Percentiles rank a stretch among this genome's conserved stretches.
Evolutionary conservation across 2,113 vertebrate species (phyloP).

Genomic region (Mystacornis crossleyi): DNA sequence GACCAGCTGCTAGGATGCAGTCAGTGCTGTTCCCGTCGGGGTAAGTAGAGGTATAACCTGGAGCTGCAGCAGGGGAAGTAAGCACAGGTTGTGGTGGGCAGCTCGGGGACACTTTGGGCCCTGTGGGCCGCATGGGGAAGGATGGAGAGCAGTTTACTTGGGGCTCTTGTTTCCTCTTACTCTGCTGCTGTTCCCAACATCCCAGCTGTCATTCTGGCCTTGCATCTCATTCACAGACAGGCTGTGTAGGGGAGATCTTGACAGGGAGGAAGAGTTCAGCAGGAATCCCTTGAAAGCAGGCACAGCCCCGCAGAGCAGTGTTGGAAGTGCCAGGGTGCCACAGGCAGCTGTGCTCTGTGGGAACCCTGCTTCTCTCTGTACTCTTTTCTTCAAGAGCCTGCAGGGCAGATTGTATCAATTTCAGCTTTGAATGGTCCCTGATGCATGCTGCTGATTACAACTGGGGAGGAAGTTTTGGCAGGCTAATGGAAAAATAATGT

Average conservation of each 20-base stretch:
- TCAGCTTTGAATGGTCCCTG: neutral
- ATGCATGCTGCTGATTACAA: neutral
- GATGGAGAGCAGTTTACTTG: neutral
- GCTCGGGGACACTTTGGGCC: rapidly evolving
- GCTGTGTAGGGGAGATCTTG: neutral
- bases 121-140: neutral
- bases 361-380: neutral
- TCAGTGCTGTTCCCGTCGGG: neutral
- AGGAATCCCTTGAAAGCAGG: neutral
- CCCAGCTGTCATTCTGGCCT: rapidly evolving
- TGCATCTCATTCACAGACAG: rapidly evolving
- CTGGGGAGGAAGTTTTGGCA: neutral
- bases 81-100: neutral
- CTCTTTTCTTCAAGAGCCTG: neutral
- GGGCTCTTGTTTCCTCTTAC: neutral
- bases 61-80: neutral
- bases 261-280: neutral
- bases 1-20: neutral
- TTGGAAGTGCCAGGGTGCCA: rapidly evolving
- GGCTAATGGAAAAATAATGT: neutral
- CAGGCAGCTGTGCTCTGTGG: neutral
- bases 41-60: neutral
- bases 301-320: neutral
- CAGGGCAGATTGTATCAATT: neutral
- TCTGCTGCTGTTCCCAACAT: neutral